phyloP scores from a whole-genome alignment of 2,113 vertebrate genomes.

The Aleadryas rufinucha region DNA sequence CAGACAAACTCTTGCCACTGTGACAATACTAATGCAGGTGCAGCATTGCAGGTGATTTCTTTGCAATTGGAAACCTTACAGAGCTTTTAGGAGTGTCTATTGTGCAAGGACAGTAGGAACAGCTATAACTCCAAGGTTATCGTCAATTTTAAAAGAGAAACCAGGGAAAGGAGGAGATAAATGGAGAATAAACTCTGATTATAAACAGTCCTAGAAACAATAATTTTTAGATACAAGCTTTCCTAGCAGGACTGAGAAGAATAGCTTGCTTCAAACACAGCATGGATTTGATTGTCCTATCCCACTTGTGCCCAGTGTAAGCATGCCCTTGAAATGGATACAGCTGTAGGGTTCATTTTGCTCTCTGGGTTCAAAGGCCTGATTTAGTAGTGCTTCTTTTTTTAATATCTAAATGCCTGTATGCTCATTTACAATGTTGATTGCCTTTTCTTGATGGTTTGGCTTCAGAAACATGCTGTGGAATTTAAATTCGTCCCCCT shows the following conservation, averaged over 20 bases:
- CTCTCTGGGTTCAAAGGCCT: neutral
- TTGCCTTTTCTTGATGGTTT: conserved; percentile 43
- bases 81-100: neutral
- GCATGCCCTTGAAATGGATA: neutral
- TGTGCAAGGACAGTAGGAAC: neutral
- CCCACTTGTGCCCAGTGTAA: neutral
- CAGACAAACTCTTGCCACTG: neutral
- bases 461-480: conserved; percentile 38
- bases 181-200: neutral
- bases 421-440: conserved; percentile 43
- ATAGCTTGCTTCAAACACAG: neutral
- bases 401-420: neutral
- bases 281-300: neutral
- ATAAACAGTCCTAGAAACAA: neutral
- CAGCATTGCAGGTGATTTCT: neutral
- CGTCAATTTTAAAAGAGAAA: neutral
- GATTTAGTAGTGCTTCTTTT: neutral
- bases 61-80: neutral
- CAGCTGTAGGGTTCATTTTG: neutral
- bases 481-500: conserved; percentile 44
- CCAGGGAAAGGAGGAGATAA: neutral
- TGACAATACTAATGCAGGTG: neutral
- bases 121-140: neutral
- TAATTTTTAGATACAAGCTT: neutral
- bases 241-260: neutral